Conservation (phyloP, 2,113 vertebrate species). For the Chloroceryle aenea region DNA sequence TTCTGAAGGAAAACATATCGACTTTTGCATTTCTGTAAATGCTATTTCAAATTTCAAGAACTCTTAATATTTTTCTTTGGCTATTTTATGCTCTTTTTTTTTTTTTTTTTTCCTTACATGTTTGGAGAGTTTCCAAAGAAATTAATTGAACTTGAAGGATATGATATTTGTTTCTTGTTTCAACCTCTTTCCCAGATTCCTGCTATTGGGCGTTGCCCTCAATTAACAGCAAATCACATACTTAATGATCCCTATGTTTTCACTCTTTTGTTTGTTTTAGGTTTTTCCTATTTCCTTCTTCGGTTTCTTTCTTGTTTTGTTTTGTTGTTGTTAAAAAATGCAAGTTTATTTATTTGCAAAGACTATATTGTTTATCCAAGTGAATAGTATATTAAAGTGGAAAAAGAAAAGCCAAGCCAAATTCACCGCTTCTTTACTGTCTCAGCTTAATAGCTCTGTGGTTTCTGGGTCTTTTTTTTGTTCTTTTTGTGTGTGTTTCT, state of each 20-base stretch:
- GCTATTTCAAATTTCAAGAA: background rate
- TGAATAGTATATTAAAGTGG: slow-evolving; percentile 63
- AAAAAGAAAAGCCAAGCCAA: slow-evolving; percentile 55
- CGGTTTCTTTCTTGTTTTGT: slow-evolving; percentile 19
- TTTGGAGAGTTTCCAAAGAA: slow-evolving; percentile 50
- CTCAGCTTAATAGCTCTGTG: slow-evolving; percentile 66
- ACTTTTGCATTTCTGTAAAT: slow-evolving; percentile 19
- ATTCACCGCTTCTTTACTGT: slow-evolving; percentile 61
- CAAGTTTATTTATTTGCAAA: slow-evolving; percentile 71
- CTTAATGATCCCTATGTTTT: slow-evolving; percentile 56
- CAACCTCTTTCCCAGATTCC: slow-evolving; percentile 64
- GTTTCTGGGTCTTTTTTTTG: slow-evolving; percentile 28
- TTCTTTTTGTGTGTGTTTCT: slow-evolving; percentile 45
- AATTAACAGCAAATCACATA: slow-evolving; percentile 71
- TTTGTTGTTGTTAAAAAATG: slow-evolving; percentile 52
- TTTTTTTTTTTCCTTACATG: background rate
- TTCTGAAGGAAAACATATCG: background rate
- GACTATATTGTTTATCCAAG: slow-evolving; percentile 68
- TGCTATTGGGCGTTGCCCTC: slow-evolving; percentile 58
- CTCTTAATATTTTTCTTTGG: background rate
- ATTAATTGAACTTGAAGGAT: slow-evolving; percentile 62
- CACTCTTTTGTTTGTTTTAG: slow-evolving; percentile 40
- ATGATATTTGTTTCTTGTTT: slow-evolving; percentile 62
- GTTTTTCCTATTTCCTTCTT: slow-evolving; percentile 62
- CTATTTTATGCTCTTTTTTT: background rate